Base-by-base conservation (phyloP, 2,113 vertebrate genomes). In the Chaetodon trifascialis region DNA sequence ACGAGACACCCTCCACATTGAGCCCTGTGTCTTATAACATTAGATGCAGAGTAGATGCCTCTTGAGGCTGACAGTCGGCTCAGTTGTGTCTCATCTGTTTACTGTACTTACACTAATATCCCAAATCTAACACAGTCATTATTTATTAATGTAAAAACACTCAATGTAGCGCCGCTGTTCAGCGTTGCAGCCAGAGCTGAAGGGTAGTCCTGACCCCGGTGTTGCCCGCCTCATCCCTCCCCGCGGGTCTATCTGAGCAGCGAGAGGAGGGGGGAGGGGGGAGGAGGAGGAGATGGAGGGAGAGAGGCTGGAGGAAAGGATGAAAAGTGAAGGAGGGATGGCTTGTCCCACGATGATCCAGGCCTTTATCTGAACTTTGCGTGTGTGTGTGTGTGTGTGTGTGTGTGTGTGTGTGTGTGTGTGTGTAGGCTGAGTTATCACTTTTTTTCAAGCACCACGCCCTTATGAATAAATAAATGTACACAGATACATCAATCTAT, bases 111-210 rank as follows among this genome's bases (percentile, higher is more conserved):
- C 58, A 56, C 49, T 7, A 46, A 80, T 34, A 15, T 79, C 56
- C 15, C 4, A 49, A 47, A 80, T 82, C 65, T 36, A 71, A 82
- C 25, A 21, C 65, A 78, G 7, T 36, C 11, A 68, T 72, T 36
- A 86, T 75, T 80, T 78, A 86, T 77, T 59, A 56, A 70, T 34
- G 23, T 34, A 38, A 6, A 42, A 55, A 49, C 12, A 10, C 47
- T 80, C 36, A 30, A 19, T 23, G 36, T 8, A 11, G 11, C 38
- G 0, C 65, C 3, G 56, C 56, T n/a, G 63, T 52, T 68, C 63
- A 36, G 56, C 11, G n/a, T 21, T 60, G 38, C 46, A 46, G 62
- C 4, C n/a, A 10, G 46, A 52, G 58, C 25, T 54, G 44, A 69
- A 5, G 30, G 73, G 63, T 70, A 63, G 30, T 63, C 34, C 63